phyloP scores from a whole-genome alignment of 2,113 vertebrate species.

The Ariopsis seemanni region DNA sequence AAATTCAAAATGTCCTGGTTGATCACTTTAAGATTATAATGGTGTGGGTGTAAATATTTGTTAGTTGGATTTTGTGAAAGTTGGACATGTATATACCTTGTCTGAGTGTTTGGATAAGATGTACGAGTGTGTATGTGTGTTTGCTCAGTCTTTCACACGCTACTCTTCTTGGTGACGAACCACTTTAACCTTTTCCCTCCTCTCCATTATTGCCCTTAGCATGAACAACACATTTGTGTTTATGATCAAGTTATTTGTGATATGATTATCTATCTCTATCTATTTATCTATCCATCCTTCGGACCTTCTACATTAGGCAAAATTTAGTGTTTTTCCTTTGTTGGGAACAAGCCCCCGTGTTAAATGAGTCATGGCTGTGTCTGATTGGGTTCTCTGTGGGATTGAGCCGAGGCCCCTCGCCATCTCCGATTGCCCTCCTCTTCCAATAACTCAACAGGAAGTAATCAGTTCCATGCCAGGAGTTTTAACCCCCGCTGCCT shows the following conservation, averaged over 20 bases:
- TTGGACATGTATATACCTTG: background rate
- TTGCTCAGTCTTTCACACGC: conserved; percentile 8
- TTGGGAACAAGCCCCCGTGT: conserved; percentile 53
- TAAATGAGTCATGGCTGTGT: conserved; percentile 44
- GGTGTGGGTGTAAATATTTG: background rate
- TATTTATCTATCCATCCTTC: background rate
- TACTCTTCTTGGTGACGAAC: background rate
- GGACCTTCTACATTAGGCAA: background rate
- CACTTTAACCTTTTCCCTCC: background rate
- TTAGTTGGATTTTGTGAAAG: background rate
- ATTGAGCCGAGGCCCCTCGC: conserved; percentile 38
- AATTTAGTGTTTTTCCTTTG: conserved; percentile 47
- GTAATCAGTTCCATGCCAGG: conserved; percentile 67
- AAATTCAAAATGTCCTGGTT: too few species aligned
- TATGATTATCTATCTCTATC: background rate
- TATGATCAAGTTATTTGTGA: background rate
- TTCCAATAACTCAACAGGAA: conserved; percentile 57
- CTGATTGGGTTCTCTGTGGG: conserved; percentile 45
- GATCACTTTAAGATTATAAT: background rate
- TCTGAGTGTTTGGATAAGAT: conserved; percentile 30
- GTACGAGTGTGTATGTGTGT: background rate
- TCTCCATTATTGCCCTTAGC: background rate
- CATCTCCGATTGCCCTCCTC: conserved; percentile 37
- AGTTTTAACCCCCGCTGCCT: conserved; percentile 61
- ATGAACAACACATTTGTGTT: background rate